These are phyloP conservation scores for Channallabes apus DNA, from an alignment of 2,797 vertebrate genomes.

Conservation along the genomic window DNA sequence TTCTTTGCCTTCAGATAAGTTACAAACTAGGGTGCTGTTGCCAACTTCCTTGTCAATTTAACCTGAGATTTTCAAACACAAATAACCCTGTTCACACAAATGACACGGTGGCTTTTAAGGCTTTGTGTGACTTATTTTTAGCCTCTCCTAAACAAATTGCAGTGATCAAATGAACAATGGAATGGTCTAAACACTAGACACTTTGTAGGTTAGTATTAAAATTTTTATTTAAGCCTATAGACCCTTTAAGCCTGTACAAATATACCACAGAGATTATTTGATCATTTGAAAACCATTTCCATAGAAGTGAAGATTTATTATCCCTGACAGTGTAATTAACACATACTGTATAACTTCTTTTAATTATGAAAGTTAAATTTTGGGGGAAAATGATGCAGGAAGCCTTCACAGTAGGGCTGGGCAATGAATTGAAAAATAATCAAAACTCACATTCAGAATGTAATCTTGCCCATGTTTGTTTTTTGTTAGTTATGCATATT, in stretches of 20 bases:
- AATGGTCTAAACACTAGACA: neutral
- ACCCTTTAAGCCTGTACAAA: neutral
- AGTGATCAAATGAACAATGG: neutral
- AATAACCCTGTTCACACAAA: neutral
- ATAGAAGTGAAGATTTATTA: neutral
- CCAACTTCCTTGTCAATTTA: constrained; percentile 21
- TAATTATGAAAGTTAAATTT: neutral
- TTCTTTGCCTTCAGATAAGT: neutral
- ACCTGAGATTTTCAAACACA: neutral
- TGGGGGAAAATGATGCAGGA: neutral
- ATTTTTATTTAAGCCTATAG: neutral
- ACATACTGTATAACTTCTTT: no score
- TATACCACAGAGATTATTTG: neutral
- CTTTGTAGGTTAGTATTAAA: neutral
- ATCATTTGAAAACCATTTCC: neutral
- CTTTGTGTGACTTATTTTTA: neutral
- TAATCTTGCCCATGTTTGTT: no score
- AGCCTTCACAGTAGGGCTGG: neutral
- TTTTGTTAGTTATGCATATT: no score
- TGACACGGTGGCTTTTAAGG: neutral
- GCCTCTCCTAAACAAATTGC: neutral
- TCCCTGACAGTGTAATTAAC: neutral
- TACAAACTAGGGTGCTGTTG: neutral
- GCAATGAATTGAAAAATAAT: no score
- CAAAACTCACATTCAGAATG: no score